phyloP scores from a whole-genome alignment of 2,888 invertebrate species.

The Lysandra bellargus region DNA sequence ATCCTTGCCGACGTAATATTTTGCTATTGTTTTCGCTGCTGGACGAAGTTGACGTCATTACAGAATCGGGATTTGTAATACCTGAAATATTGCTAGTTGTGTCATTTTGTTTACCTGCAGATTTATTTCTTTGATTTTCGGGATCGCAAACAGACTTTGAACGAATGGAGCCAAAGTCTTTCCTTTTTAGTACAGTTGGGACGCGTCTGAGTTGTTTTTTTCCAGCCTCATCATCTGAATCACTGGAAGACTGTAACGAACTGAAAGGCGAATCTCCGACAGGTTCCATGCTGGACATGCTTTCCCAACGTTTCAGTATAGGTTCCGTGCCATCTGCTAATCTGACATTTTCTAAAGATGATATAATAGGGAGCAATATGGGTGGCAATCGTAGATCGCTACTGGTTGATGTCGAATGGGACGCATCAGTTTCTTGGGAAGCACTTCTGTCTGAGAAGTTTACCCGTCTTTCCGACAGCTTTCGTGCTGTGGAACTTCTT shows the following conservation, averaged over 20 bases:
- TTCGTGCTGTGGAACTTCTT: conserved; percentile 71
- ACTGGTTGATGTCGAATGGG: conserved; percentile 81
- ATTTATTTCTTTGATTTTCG: conserved; percentile 61
- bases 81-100: conserved; percentile 70
- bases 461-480: conserved; percentile 72
- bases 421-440: conserved; percentile 83
- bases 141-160: conserved; percentile 77
- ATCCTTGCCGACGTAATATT: conserved; percentile 63
- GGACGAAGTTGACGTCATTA: conserved; percentile 72
- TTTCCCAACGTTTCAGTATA: conserved; percentile 79
- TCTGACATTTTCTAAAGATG: conserved; percentile 80
- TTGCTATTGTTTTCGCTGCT: conserved; percentile 71
- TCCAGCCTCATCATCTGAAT: conserved; percentile 69
- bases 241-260: conserved; percentile 78
- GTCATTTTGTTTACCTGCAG: conserved; percentile 60
- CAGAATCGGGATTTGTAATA: conserved; percentile 67
- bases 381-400: conserved; percentile 85
- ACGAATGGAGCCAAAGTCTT: conserved; percentile 67
- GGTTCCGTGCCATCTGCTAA: conserved; percentile 64
- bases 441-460: conserved; percentile 77
- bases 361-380: conserved; percentile 85
- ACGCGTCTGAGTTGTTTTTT: conserved; percentile 63
- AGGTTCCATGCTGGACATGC: conserved; percentile 86
- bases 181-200: conserved; percentile 65
- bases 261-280: conserved; percentile 85